These are phyloP conservation scores for Labeo rohita DNA, from an alignment of 2,113 vertebrate genomes.

Conservation along the genomic window DNA sequence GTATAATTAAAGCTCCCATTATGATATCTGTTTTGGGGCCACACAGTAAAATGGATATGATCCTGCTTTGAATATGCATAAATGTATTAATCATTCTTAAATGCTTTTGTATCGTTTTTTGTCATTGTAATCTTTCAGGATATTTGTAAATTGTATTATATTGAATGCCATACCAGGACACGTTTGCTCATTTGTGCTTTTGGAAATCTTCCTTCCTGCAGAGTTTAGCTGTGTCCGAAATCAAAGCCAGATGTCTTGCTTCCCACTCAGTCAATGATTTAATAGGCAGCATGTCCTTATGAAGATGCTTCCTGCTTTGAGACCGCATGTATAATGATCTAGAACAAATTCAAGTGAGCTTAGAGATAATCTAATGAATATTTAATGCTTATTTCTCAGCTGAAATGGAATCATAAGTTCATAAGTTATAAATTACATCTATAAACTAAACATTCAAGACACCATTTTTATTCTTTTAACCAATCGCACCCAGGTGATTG, in stretches of 20 bases:
- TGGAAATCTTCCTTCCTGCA: slow-evolving; percentile 13
- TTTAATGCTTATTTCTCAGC: slow-evolving; percentile 10
- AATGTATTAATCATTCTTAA: background rate
- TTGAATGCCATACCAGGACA: background rate
- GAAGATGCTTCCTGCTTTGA: background rate
- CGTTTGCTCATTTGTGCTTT: background rate
- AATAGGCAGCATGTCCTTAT: background rate
- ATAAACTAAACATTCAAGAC: background rate
- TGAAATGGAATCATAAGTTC: background rate
- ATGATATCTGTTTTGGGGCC: slow-evolving; percentile 36
- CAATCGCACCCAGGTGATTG: background rate
- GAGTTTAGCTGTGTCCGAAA: slow-evolving; percentile 15
- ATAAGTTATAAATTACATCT: background rate
- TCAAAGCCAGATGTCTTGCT: background rate
- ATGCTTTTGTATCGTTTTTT: background rate
- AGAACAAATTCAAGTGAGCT: slow-evolving; percentile 4
- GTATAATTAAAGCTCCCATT: slow-evolving; percentile 17
- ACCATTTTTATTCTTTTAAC: background rate
- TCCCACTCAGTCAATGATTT: background rate
- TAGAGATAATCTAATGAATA: slow-evolving; percentile 13
- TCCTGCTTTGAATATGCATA: slow-evolving; percentile 31
- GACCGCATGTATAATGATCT: background rate
- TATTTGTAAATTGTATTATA: slow-evolving; percentile 1
- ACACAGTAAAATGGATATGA: slow-evolving; percentile 26
- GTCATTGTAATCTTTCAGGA: background rate